A percentile compares a stretch with the other conserved stretches of the same genome.
Evolutionary conservation across 2,797 vertebrate genomes (phyloP).

Genomic region (Falco columbarius): DNA sequence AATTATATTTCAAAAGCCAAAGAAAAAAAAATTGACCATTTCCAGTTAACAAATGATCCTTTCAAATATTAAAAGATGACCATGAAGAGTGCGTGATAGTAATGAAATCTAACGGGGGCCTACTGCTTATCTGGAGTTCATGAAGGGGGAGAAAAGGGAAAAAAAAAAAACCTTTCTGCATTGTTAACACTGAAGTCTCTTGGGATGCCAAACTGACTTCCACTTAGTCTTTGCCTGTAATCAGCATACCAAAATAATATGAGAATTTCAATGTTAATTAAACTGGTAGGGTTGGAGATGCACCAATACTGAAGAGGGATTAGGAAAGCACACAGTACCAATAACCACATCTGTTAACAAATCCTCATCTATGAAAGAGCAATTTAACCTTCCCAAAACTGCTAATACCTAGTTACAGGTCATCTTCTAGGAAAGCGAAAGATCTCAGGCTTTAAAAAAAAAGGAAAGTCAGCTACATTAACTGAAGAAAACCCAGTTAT

Average conservation of each 20-base stretch:
- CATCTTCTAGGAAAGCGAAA: neutral
- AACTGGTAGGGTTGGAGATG: conserved; percentile 61
- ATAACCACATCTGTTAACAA: conserved; percentile 66
- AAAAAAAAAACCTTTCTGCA: conserved; percentile 52
- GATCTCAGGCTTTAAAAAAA: neutral
- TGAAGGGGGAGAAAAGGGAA: conserved; percentile 53
- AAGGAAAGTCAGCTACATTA: neutral
- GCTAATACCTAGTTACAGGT: neutral
- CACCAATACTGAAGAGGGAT: conserved; percentile 64
- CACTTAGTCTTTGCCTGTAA: conserved; percentile 70
- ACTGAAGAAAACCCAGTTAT: neutral
- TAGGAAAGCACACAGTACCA: conserved; percentile 66
- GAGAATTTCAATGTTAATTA: conserved; percentile 76
- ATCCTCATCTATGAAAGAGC: conserved; percentile 3
- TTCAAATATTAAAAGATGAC: conserved; percentile 98
- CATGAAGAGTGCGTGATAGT: conserved; percentile 80
- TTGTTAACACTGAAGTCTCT: conserved; percentile 76
- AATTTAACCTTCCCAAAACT: conserved; percentile 29
- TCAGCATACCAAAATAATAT: conserved; percentile 74
- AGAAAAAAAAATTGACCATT: conserved; percentile 90
- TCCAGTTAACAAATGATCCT: conserved; percentile 99
- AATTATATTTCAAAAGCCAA: conserved; percentile 99
- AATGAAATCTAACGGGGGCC: conserved; percentile 84
- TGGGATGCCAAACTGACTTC: conserved; percentile 76
- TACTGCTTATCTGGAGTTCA: conserved; percentile 79